Percentiles rank a stretch among this genome's conserved stretches.
Conservation (phyloP, 2,113 vertebrate species). For the Prochilodus magdalenae region DNA sequence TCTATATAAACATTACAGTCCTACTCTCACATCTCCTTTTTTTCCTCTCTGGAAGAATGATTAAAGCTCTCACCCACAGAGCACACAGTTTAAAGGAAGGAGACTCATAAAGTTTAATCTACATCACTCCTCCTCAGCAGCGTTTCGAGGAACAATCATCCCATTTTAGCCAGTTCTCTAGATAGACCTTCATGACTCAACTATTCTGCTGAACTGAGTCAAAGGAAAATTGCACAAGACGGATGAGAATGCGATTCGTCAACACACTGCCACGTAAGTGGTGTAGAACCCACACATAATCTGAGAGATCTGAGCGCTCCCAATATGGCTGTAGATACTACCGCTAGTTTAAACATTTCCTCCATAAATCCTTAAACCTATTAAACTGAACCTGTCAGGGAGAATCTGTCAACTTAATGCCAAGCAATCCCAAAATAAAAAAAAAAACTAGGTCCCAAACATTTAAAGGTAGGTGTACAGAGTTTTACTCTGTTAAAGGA, state of each 20-base stretch:
- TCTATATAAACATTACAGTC: constrained; percentile 44
- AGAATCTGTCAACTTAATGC: background rate
- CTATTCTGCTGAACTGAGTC: background rate
- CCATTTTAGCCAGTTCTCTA: background rate
- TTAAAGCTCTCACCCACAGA: constrained; percentile 28
- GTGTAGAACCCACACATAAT: background rate
- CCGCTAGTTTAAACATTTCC: background rate
- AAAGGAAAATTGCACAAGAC: constrained; percentile 17
- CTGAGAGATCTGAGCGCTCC: background rate
- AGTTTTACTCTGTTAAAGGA: background rate
- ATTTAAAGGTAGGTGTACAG: too few relatives aligned
- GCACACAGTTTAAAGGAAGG: constrained; percentile 17
- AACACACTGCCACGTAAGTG: background rate
- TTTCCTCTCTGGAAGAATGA: constrained; percentile 41
- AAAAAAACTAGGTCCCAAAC: too few relatives aligned
- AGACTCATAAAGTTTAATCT: background rate
- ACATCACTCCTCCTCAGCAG: background rate
- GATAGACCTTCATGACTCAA: background rate
- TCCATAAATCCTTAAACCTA: background rate
- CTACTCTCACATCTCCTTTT: background rate
- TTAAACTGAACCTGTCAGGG: too few relatives aligned
- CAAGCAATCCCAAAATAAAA: background rate
- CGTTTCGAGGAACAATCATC: background rate
- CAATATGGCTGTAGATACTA: background rate
- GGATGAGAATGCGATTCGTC: background rate